phyloP scores from a whole-genome alignment of 2,888 invertebrate genomes.

The Mesorhabditis sp. region DNA sequence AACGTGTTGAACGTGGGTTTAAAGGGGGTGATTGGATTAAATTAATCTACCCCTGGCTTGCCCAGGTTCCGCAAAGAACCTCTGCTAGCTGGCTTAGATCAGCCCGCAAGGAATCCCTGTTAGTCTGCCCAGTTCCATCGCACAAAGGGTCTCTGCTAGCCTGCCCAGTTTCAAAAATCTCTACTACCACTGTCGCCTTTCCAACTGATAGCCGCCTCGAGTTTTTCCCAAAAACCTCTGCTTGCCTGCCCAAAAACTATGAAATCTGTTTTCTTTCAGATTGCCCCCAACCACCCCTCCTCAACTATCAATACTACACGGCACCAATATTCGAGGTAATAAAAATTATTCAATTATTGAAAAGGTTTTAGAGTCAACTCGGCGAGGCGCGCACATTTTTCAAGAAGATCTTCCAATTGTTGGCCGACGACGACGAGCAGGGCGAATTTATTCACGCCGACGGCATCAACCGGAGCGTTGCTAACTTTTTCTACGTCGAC shows the following conservation, averaged over 20 bases:
- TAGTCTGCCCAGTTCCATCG: too few species aligned
- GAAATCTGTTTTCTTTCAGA: too few species aligned
- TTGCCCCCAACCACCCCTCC: neutral
- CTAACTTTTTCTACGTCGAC: neutral
- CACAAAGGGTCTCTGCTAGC: too few species aligned
- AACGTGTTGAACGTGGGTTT: neutral
- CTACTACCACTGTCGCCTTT: too few species aligned
- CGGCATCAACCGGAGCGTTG: neutral
- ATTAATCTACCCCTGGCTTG: too few species aligned
- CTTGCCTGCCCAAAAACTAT: too few species aligned
- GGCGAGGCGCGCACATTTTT: neutral
- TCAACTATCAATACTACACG: neutral
- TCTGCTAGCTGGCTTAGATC: too few species aligned
- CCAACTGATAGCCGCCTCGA: too few species aligned
- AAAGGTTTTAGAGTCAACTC: constrained; percentile 4
- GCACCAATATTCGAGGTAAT: neutral
- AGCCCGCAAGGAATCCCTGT: neutral
- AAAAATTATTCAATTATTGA: neutral
- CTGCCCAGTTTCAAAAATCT: too few species aligned
- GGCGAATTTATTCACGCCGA: neutral
- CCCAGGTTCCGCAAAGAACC: too few species aligned
- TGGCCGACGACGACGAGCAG: neutral
- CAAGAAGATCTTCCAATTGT: neutral
- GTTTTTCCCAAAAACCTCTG: too few species aligned
- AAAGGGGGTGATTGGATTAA: too few species aligned